Evolutionary conservation across 2,888 invertebrate species (phyloP).

Genomic region (Drosophila sordidapex): DNA sequence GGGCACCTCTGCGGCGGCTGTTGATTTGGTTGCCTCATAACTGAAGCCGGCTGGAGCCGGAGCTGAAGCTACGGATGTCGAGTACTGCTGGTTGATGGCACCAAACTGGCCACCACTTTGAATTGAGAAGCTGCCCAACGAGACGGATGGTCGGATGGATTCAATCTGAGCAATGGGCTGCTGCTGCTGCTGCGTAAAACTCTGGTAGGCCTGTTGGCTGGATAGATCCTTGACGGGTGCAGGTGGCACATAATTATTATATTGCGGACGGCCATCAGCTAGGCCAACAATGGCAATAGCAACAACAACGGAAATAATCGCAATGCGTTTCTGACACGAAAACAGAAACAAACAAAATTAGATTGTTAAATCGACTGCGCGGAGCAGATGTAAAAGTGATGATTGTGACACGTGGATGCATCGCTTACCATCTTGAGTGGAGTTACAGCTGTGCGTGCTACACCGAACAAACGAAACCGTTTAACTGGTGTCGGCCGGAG

Average conservation of each 20-base stretch:
- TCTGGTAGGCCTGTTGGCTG: constrained; percentile 37
- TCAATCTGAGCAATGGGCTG: constrained; percentile 54
- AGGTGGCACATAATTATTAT: constrained; percentile 65
- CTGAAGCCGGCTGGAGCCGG: constrained; percentile 24
- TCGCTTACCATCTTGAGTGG: constrained; percentile 78
- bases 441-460: constrained; percentile 62
- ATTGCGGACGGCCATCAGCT: constrained; percentile 60
- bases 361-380: constrained; percentile 10
- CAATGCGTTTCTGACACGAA: constrained; percentile 64
- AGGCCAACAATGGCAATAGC: constrained; percentile 45
- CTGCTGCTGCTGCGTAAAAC: constrained; percentile 38
- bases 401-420: constrained; percentile 18
- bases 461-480: constrained; percentile 69
- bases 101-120: constrained; percentile 37
- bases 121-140: constrained; percentile 73
- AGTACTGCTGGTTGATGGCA: constrained; percentile 20
- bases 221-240: constrained; percentile 37
- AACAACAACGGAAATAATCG: constrained; percentile 43
- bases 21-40: constrained; percentile 47
- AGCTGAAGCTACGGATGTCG: constrained; percentile 1
- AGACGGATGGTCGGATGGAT: constrained; percentile 70
- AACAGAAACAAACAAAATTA: constrained; percentile 18
- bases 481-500: constrained; percentile 73
- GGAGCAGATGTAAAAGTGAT: constrained; percentile 19
- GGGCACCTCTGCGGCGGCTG: constrained; percentile 46